Conservation (phyloP, 37 sponge, comb jelly and placozoan genomes). For the Tethya wilhelma region DNA sequence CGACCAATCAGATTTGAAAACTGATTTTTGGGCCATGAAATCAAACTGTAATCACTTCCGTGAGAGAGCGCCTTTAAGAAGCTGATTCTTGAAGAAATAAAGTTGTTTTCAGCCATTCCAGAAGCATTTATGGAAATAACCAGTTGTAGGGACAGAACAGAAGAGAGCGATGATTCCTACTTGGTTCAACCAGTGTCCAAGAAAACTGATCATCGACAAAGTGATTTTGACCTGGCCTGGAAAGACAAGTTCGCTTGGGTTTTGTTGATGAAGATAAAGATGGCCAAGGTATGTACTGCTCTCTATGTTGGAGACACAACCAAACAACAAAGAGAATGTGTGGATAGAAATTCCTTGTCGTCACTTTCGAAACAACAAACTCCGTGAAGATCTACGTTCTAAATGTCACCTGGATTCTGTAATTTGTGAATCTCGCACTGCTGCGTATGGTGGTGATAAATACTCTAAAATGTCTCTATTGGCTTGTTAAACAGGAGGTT, state of each 20-base stretch:
- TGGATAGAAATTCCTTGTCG: slow-evolving; percentile 25
- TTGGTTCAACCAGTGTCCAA: not conserved
- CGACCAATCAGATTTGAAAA: too few species aligned
- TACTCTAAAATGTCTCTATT: slow-evolving; percentile 28
- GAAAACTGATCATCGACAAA: slow-evolving; percentile 9
- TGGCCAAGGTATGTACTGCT: slow-evolving; percentile 2
- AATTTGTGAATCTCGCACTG: not conserved
- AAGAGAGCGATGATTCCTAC: not conserved
- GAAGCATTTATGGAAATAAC: too few species aligned
- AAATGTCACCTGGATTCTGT: slow-evolving; percentile 14
- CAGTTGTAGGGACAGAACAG: too few species aligned
- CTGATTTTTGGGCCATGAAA: too few species aligned
- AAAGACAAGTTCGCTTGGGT: slow-evolving; percentile 16
- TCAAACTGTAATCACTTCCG: too few species aligned
- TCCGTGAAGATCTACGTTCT: slow-evolving; percentile 6
- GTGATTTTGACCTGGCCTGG: slow-evolving; percentile 6
- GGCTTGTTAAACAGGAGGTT: slow-evolving; percentile 31
- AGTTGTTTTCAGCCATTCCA: too few species aligned
- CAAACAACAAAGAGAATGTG: not conserved
- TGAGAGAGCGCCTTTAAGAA: too few species aligned
- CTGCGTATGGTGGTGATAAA: slow-evolving; percentile 9
- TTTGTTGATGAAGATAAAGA: not conserved
- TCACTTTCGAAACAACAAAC: slow-evolving; percentile 21
- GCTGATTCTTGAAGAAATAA: too few species aligned
- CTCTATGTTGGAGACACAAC: not conserved